A percentile compares a stretch with the other conserved stretches of the same genome.
Conservation (phyloP, 2,888 invertebrate species). For the Erannis defoliaria region DNA sequence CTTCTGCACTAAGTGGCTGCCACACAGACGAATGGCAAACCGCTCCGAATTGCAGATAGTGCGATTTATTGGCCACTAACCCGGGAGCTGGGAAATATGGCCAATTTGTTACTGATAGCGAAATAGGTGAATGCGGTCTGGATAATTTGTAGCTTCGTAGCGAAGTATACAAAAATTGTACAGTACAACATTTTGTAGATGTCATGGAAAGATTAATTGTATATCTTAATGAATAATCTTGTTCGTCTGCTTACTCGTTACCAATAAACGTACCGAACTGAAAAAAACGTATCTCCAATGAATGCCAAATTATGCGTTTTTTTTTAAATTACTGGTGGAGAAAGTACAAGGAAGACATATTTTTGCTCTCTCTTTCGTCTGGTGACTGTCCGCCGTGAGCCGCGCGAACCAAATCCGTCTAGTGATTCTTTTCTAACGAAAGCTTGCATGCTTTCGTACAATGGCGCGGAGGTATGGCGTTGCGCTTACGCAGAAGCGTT, state of each 20-base stretch:
- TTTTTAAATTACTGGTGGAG: too few relatives aligned
- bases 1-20: conserved; percentile 68
- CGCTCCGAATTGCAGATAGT: conserved; percentile 59
- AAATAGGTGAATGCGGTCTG: conserved; percentile 46
- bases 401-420: too few relatives aligned
- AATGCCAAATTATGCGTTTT: too few relatives aligned
- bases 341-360: too few relatives aligned
- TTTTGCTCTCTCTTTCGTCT: too few relatives aligned
- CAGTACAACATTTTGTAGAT: background rate
- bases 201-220: background rate
- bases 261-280: too few relatives aligned
- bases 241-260: too few relatives aligned
- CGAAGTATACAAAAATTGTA: background rate
- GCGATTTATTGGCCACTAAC: conserved; percentile 58
- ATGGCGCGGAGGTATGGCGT: conserved; percentile 1
- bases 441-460: conserved; percentile 19
- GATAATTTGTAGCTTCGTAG: conserved; percentile 38
- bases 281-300: too few relatives aligned
- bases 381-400: too few relatives aligned
- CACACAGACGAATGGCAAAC: conserved; percentile 69
- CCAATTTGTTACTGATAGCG: conserved; percentile 56
- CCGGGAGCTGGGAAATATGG: conserved; percentile 44
- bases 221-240: background rate
- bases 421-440: background rate
- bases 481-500: conserved; percentile 42